Evolutionary conservation across 1,140 invertebrate genomes (phyloP).

Genomic region (Panagrolaimus sp.): DNA sequence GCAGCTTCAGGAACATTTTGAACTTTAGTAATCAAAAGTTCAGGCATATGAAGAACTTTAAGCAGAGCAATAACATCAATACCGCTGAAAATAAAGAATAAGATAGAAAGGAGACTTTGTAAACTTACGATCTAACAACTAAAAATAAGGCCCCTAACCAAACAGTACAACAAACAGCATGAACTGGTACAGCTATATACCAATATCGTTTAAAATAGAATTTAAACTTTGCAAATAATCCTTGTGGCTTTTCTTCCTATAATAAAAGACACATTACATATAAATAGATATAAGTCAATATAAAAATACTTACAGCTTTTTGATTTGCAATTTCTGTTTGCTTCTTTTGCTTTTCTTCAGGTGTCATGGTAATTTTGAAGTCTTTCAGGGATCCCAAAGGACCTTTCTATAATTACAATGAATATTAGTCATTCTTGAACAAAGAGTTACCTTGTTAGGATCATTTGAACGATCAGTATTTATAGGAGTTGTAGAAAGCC

Average conservation of each 20-base stretch:
- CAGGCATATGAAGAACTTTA: slow-evolving; percentile 45
- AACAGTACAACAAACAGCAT: slow-evolving; percentile 35
- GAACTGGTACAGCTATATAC: slow-evolving; percentile 54
- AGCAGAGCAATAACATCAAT: slow-evolving; percentile 46
- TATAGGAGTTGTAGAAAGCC: not conserved
- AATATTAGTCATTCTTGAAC: not conserved
- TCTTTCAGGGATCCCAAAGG: not conserved
- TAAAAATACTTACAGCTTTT: slow-evolving; percentile 13
- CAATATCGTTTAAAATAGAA: slow-evolving; percentile 56
- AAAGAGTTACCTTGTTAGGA: not conserved
- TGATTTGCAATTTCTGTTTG: slow-evolving; percentile 27
- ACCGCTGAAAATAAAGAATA: slow-evolving; percentile 28
- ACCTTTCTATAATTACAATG: not conserved
- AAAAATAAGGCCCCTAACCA: slow-evolving; percentile 49
- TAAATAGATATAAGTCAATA: not conserved
- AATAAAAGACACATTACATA: too few species aligned
- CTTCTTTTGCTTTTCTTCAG: slow-evolving; percentile 41
- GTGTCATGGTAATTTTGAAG: slow-evolving; percentile 41
- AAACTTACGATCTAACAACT: slow-evolving; percentile 28
- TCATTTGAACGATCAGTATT: slow-evolving; percentile 12
- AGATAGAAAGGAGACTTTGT: too few species aligned
- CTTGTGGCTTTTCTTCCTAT: slow-evolving; percentile 37
- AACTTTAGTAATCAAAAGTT: slow-evolving; percentile 47
- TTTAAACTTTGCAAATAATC: slow-evolving; percentile 51
- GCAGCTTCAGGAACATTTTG: slow-evolving; percentile 42